A percentile compares a stretch with the other conserved stretches of the same genome.
Conservation (phyloP, 2,797 vertebrate species). For the Toxotes lorentzi region DNA sequence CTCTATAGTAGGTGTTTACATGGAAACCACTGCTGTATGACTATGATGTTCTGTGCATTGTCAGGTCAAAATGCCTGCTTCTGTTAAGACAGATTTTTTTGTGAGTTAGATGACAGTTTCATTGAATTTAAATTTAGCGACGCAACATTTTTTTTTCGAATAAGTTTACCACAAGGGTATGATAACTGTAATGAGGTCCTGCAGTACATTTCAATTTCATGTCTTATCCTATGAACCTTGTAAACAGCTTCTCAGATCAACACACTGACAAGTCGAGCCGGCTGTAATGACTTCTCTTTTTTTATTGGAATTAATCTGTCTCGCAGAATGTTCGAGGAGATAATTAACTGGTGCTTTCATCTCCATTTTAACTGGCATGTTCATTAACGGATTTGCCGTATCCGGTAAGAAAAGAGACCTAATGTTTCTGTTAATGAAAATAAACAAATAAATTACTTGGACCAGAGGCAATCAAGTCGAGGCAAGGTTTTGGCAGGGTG, state of each 20-base stretch:
- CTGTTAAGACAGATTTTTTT: not conserved
- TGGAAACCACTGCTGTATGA: slow-evolving; percentile 3
- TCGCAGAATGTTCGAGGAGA: slow-evolving; percentile 75
- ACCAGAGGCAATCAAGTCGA: slow-evolving; percentile 66
- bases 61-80: not conserved
- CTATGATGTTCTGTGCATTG: not conserved
- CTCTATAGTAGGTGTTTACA: slow-evolving; percentile 3
- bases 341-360: slow-evolving; percentile 83
- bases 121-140: slow-evolving; percentile 35
- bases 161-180: slow-evolving; percentile 21
- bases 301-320: slow-evolving; percentile 76
- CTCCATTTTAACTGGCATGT: slow-evolving; percentile 81
- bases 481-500: slow-evolving; percentile 64
- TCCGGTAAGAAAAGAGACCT: slow-evolving; percentile 65
- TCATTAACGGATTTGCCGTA: slow-evolving; percentile 78
- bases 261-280: slow-evolving; percentile 71
- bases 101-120: slow-evolving; percentile 2
- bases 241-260: slow-evolving; percentile 79
- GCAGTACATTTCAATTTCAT: slow-evolving; percentile 67
- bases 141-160: not conserved
- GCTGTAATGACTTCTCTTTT: slow-evolving; percentile 70
- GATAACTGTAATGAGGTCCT: slow-evolving; percentile 65
- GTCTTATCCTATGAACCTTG: slow-evolving; percentile 68
- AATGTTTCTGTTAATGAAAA: slow-evolving; percentile 79
- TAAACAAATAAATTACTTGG: slow-evolving; percentile 75